These are phyloP conservation scores for Neosilurus mollespiculum DNA, from an alignment of 2,797 vertebrate species.

Conservation along the genomic window DNA sequence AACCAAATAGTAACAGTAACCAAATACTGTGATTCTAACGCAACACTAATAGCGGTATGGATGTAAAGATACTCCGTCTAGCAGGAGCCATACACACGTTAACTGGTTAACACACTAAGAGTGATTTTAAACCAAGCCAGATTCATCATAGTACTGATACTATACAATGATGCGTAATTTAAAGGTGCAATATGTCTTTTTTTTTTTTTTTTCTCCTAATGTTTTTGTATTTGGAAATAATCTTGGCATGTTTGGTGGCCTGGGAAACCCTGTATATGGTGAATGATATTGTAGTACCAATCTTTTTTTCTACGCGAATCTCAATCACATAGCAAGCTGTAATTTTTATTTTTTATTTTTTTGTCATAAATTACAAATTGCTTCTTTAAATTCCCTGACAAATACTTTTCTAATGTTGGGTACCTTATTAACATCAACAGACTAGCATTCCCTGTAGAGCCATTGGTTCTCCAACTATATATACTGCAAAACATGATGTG, in stretches of 20 bases:
- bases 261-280: background rate
- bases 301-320: background rate
- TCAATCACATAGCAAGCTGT: background rate
- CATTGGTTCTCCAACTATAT: background rate
- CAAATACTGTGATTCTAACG: constrained; percentile 11
- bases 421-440: background rate
- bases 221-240: background rate
- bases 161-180: background rate
- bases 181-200: background rate
- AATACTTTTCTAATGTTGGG: background rate
- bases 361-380: background rate
- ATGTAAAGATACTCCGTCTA: background rate
- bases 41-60: background rate
- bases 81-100: background rate
- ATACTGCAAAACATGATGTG: background rate
- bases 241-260: background rate
- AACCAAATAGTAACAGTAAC: background rate
- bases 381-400: background rate
- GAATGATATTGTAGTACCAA: background rate
- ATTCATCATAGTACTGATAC: background rate
- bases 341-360: no score
- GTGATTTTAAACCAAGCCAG: background rate
- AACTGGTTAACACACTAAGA: background rate
- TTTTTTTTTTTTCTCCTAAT: no score
- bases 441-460: background rate